Evolutionary conservation across 2,888 invertebrate genomes (phyloP), one percentile per base, ranked within the genome.

Genomic region (Parthenolecanium corni): DNA sequence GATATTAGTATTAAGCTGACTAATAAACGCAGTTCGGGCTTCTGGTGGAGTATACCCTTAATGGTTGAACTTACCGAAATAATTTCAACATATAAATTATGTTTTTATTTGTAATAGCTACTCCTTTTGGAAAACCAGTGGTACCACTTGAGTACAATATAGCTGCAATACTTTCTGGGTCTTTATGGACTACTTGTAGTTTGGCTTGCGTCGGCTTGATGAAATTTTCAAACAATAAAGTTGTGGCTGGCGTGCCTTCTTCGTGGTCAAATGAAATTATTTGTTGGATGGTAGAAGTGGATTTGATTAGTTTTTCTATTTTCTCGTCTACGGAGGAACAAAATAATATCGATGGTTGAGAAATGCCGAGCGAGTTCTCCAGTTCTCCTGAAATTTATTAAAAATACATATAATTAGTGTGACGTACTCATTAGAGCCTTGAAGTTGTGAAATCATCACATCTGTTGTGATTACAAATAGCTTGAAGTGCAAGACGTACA

Each of bases 121-220:
- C 86, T 3, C 85, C 86, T 74, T 88, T 88, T 0, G 87, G 85
- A 56, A 85, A 66, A 0, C 92, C 92, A 0, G 89, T 91, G 0
- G 91, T 91, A 1, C 88, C 88, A 72, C 89, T 89, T 2, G 89
- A 89, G 73, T 85, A 90, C 1, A 89, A 88, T 70, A 91, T 75
- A 23, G 86, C 42, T 31, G 65, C 65, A 3, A 67, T 66, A 14
- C 68, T 66, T 6, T 62, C 62, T 24, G 65, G 62, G 12, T 63
- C 54, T 23, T 51, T 16, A 11, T 23, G 16, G 11, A 49, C 49
- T 56, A 56, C 40, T 46, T 62, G 56, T 18, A 62, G n/a, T 62
- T 52, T 62, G n/a, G 40, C 62, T 12, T 52, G 44, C 5, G 54
- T 54, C 16, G 40, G 21, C 2, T 40, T 24, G 23, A 40, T 42